Evolutionary conservation across 2,888 invertebrate genomes (phyloP), one percentile per base, ranked within the genome.

Genomic region (Cordilura impudica): DNA sequence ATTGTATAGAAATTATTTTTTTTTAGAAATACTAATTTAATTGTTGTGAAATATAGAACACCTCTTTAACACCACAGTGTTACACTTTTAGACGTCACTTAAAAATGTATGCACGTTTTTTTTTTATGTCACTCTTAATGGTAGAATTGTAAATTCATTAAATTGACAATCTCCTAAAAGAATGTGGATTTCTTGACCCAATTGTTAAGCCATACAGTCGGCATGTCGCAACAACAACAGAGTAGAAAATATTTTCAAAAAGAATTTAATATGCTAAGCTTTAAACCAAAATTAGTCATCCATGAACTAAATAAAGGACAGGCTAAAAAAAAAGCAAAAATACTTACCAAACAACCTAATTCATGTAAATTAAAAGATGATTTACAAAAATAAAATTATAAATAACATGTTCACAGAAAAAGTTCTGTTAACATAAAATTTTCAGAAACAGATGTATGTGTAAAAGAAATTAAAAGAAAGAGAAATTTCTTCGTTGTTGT

Each of bases 141-240:
- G 76, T 58, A 47, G 63, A 72, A 63, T 67, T 67, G 19, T 58
- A 75, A 71, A 76, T 76, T 61, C 71, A 79, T 66, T 79, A 61
- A 76, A 76, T 76, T 79, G 78, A 71, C 75, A 79, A 67, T 75
- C 78, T 67, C 75, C 78, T 35, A 56, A 75, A 79, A 75, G 76
- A 79, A 79, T 79, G 75, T 76, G 61, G 71, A 79, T 35, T 69
- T 67, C 8, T 76, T 76, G 79, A 79, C 79, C 79, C 23, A 79
- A 76, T 79, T 79, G 67, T 47, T 3, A 31, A 39, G 56, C 56
- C 21, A 47, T 61, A 61, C 39, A 29, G 35, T 47, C 39, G 8
- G 8, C 18, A 29, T 16, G 31, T 60, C 31, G 2, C 26, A 53
- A 39, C 53, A 26, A 65, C 65, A 65, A 67, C 73, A 39, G n/a